Evolutionary conservation across 2,113 vertebrate genomes (phyloP).

Genomic region (Calonectris borealis): DNA sequence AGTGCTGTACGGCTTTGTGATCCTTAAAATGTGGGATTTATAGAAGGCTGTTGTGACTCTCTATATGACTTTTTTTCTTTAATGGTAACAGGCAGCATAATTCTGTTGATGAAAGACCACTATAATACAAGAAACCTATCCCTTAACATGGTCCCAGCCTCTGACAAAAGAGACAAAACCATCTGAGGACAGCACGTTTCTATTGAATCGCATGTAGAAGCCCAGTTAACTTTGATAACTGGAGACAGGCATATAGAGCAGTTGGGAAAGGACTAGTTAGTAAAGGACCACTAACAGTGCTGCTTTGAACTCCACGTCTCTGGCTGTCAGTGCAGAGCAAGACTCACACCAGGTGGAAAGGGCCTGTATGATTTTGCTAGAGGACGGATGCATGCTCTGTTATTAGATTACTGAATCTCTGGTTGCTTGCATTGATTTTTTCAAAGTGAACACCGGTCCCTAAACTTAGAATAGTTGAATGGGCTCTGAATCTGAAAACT

Average conservation of each 20-base stretch:
- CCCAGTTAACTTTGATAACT: neutral
- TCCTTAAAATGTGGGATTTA: neutral
- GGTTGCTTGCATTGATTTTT: neutral
- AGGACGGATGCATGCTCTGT: rapidly evolving
- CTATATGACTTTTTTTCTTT: neutral
- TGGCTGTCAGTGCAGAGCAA: neutral
- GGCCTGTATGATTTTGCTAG: neutral
- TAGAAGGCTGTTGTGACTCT: neutral
- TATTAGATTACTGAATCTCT: neutral
- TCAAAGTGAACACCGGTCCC: neutral
- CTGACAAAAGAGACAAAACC: neutral
- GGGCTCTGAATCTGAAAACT: neutral
- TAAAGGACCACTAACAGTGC: neutral
- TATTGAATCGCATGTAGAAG: rapidly evolving
- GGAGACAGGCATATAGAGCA: neutral
- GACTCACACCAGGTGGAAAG: rapidly evolving
- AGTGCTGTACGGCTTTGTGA: neutral
- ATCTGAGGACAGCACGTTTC: rapidly evolving
- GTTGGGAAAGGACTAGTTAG: neutral
- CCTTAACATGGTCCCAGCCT: neutral
- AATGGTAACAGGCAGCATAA: neutral
- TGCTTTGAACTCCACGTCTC: neutral
- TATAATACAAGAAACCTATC: neutral
- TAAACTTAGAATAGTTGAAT: neutral
- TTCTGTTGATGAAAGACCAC: neutral